These are phyloP conservation scores for Pocota personata DNA, from an alignment of 2,888 invertebrate species.

Conservation along the genomic window DNA sequence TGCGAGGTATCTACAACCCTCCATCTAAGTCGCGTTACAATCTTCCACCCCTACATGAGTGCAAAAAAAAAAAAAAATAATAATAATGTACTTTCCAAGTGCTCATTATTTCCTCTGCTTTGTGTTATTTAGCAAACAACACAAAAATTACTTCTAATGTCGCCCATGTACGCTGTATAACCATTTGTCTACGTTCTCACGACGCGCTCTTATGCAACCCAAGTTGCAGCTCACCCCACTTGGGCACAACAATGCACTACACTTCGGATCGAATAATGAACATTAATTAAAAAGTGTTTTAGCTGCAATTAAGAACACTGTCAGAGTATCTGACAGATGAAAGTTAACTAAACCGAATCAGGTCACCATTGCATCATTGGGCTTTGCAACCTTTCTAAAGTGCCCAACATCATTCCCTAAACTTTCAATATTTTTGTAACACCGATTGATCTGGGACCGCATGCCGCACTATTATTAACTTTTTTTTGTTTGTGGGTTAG, in stretches of 20 bases:
- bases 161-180: background rate
- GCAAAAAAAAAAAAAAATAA: background rate
- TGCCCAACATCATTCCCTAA: background rate
- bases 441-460: slow-evolving; percentile 57
- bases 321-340: slow-evolving; percentile 54
- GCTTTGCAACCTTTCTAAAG: slow-evolving; percentile 16
- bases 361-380: slow-evolving; percentile 59
- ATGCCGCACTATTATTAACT: slow-evolving; percentile 11
- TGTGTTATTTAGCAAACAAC: background rate
- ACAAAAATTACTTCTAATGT: background rate
- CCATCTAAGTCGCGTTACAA: slow-evolving; percentile 35
- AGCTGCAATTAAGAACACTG: slow-evolving; percentile 66
- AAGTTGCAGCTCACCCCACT: slow-evolving; percentile 27
- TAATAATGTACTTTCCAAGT: slow-evolving; percentile 6
- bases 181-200: slow-evolving; percentile 8
- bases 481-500: slow-evolving; percentile 13
- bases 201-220: slow-evolving; percentile 42
- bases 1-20: slow-evolving; percentile 4
- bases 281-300: slow-evolving; percentile 67
- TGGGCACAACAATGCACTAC: background rate
- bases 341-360: slow-evolving; percentile 40
- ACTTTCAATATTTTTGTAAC: slow-evolving; percentile 33
- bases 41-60: slow-evolving; percentile 55
- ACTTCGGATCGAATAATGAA: slow-evolving; percentile 34
- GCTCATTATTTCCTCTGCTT: slow-evolving; percentile 6